Evolutionary conservation across 2,888 invertebrate genomes (phyloP).

Genomic region (Drosophila neotestacea): DNA sequence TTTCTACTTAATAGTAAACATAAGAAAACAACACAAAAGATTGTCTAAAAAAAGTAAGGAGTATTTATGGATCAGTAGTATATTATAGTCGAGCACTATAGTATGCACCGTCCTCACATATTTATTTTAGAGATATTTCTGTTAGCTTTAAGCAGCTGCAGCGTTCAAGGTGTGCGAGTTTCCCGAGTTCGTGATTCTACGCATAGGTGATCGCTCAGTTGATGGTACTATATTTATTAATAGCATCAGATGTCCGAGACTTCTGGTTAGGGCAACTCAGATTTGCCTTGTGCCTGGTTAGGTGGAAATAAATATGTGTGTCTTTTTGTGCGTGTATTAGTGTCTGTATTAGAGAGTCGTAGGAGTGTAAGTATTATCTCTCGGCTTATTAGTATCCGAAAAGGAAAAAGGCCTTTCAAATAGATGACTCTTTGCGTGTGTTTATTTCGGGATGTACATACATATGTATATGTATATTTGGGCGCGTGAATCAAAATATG

Average conservation of each 20-base stretch:
- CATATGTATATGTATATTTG: constrained; percentile 3
- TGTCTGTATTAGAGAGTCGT: constrained; percentile 17
- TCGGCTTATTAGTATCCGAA: constrained; percentile 59
- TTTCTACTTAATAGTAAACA: too few relatives aligned
- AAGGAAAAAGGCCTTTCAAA: constrained; percentile 62
- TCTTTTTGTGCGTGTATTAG: constrained; percentile 15
- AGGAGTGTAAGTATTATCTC: constrained; percentile 30
- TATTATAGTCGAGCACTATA: constrained; percentile 13
- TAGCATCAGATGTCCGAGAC: constrained; percentile 57
- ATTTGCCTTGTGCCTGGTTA: constrained; percentile 50
- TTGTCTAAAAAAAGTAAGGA: too few relatives aligned
- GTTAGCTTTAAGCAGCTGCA: constrained; percentile 40
- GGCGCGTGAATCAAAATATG: constrained; percentile 28
- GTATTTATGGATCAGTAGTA: constrained; percentile 1
- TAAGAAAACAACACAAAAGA: too few relatives aligned
- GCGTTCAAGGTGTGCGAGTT: constrained; percentile 59
- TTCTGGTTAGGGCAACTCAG: constrained; percentile 66
- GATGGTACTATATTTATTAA: constrained; percentile 51
- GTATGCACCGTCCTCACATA: not conserved
- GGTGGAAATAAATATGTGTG: constrained; percentile 15
- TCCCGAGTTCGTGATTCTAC: constrained; percentile 47
- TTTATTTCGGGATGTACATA: constrained; percentile 52
- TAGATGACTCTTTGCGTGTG: constrained; percentile 44
- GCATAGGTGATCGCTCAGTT: constrained; percentile 54
- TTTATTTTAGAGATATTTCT: not conserved